phyloP scores from a whole-genome alignment of 2,113 vertebrate species.

The Sylvicapra grimmia region DNA sequence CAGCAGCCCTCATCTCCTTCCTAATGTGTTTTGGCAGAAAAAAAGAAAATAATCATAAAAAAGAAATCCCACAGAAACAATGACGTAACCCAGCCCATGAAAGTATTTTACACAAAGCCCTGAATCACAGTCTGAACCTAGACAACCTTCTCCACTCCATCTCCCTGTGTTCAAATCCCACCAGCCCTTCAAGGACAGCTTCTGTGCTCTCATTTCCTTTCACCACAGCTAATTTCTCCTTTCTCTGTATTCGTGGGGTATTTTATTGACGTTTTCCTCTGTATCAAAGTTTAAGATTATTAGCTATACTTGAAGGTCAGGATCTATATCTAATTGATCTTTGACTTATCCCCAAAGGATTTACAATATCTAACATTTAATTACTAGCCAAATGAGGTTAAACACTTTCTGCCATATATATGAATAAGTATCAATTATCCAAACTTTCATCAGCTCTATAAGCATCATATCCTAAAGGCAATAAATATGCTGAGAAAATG shows the following conservation, averaged over 20 bases:
- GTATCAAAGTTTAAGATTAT: not conserved
- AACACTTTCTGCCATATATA: not conserved
- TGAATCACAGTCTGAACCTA: not conserved
- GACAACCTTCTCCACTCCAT: not conserved
- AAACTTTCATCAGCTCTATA: not conserved
- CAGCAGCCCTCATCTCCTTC: not conserved
- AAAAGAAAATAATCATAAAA: not conserved
- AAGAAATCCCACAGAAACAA: slow-evolving; percentile 25
- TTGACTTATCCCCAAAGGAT: not conserved
- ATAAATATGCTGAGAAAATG: not conserved
- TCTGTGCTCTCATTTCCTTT: not conserved
- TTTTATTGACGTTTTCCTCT: not conserved
- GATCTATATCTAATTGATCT: not conserved
- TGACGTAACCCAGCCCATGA: not conserved
- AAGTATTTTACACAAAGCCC: not conserved
- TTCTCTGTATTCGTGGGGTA: not conserved
- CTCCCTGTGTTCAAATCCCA: not conserved
- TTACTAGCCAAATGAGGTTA: not conserved
- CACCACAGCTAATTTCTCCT: not conserved
- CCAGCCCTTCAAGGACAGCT: not conserved
- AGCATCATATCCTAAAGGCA: not conserved
- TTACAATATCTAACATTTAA: not conserved
- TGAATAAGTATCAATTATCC: not conserved
- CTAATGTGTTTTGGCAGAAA: slow-evolving; percentile 20
- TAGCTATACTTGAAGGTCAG: not conserved